These are phyloP conservation scores for Drosophila burlai DNA, from an alignment of 1,140 invertebrate species.

Conservation along the genomic window DNA sequence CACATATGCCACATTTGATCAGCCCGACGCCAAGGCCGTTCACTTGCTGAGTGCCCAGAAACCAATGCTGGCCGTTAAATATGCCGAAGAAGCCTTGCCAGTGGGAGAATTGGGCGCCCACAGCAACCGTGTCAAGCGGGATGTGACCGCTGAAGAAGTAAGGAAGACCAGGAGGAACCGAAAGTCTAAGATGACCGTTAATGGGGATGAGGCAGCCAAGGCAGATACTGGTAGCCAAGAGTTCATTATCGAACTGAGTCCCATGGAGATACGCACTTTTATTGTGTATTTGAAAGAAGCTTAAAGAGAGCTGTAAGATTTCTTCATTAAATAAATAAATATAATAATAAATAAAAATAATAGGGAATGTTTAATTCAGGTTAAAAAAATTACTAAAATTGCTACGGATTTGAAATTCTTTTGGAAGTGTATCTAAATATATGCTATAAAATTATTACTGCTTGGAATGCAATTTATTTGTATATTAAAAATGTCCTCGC, in stretches of 20 bases:
- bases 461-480: too few relatives aligned
- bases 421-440: too few relatives aligned
- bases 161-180: conserved; percentile 1
- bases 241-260: conserved; percentile 68
- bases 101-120: conserved; percentile 53
- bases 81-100: conserved; percentile 44
- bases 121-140: conserved; percentile 70
- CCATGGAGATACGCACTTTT: conserved; percentile 82
- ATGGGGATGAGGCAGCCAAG: conserved; percentile 1
- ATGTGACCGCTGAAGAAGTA: conserved; percentile 1
- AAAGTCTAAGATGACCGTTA: not conserved
- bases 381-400: not conserved
- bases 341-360: not conserved
- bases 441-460: too few relatives aligned
- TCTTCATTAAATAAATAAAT: not conserved
- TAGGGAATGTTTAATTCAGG: not conserved
- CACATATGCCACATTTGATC: conserved; percentile 47
- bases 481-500: too few relatives aligned
- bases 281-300: conserved; percentile 48
- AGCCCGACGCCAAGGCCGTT: conserved; percentile 5
- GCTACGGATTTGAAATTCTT: not conserved
- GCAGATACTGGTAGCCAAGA: conserved; percentile 21
- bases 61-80: conserved; percentile 46
- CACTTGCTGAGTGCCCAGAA: conserved; percentile 54
- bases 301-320: not conserved